Percentiles rank a stretch among this genome's conserved stretches.
Conservation (phyloP, 2,113 vertebrate species). For the Oxyura jamaicensis region DNA sequence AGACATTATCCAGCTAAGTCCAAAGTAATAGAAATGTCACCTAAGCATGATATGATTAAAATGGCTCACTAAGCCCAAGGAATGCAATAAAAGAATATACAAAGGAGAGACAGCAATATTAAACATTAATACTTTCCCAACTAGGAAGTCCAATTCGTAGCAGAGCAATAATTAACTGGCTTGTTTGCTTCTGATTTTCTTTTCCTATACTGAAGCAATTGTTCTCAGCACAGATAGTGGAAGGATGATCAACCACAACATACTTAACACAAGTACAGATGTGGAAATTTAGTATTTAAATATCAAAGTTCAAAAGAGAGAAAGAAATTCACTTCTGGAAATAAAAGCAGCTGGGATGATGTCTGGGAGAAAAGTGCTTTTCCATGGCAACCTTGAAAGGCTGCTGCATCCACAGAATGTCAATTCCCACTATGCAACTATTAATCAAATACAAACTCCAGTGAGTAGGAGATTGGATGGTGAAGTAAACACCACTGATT, state of each 20-base stretch:
- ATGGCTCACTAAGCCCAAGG: background rate
- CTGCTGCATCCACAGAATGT: background rate
- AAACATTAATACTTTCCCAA: background rate
- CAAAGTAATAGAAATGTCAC: background rate
- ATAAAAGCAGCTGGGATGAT: conserved; percentile 28
- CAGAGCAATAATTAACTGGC: background rate
- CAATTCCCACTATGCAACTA: background rate
- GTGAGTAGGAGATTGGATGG: background rate
- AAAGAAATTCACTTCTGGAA: conserved; percentile 7
- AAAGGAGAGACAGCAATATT: background rate
- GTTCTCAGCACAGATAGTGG: background rate
- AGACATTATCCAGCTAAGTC: background rate
- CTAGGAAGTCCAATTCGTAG: background rate
- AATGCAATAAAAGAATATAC: background rate
- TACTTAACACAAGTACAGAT: background rate
- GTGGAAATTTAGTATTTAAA: conserved; percentile 4
- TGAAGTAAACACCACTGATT: conserved; percentile 32
- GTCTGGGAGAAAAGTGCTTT: conserved; percentile 38
- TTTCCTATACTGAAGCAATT: background rate
- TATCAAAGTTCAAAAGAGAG: conserved; percentile 31
- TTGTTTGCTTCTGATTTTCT: background rate
- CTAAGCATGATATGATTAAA: background rate
- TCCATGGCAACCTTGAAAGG: conserved; percentile 59
- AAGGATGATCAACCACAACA: background rate
- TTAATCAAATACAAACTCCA: conserved; percentile 47